Evolutionary conservation across 2,888 invertebrate genomes (phyloP), one percentile per base, ranked within the genome.

Genomic region (Piscicola geometra): DNA sequence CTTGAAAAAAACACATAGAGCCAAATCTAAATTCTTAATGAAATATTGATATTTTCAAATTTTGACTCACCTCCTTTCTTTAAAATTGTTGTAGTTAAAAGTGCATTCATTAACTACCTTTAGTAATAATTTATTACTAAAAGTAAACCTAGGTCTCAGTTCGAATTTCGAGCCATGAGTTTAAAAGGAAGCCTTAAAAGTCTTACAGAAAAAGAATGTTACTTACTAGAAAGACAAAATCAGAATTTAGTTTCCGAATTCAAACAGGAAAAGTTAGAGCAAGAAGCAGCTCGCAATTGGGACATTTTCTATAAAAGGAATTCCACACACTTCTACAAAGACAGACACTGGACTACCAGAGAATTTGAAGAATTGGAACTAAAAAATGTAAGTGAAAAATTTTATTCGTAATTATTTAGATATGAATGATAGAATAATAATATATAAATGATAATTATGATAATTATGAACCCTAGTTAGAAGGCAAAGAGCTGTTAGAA

Each of bases 261-360:
- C 81, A 91, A 91, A 83, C 93, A 93, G 1, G 86, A 87, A 0
- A 90, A 91, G 83, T 84, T 95, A 1, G 95, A 96, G 84, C 86
- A 86, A 68, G 90, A 96, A 81, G 92, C 94, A 0, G 90, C 90
- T 82, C 91, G 92, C 78, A 90, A 95, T 83, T 98, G 97, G 97
- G 97, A 97, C 85, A 87, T 94, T 74, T 98, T 98, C 86, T 98
- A 97, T 85, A 96, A 96, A 86, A 88, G 96, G 77, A 97, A 98
- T 83, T 92, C 93, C 81, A 92, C 91, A 0, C 90, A 92, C 81
- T 97, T 98, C 85, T 98, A 96, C 83, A 93, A 93, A 86, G 94
- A 97, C 86, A 89, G 97, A 25, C 94, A 94, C 84, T 98, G 99
- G 99, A 97, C 95, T 0, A 92, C 91, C 78, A 88, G 94, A 82